Base-by-base conservation (phyloP, 2,888 invertebrate species). In the Cheilosia pagana region DNA sequence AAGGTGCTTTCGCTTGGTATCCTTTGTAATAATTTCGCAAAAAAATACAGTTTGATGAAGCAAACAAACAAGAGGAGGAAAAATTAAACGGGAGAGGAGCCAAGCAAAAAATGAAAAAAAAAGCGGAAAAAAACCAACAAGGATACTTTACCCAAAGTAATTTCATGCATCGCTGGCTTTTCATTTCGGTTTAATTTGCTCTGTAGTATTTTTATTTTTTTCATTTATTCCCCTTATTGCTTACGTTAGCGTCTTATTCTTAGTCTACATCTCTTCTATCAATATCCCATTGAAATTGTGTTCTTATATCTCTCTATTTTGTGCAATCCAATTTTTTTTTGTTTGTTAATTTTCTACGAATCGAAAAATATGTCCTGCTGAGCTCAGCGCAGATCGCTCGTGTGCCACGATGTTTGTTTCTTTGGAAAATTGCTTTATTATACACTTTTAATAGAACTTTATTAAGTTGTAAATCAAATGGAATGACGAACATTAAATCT, bases 101-200 rank as follows among this genome's bases (percentile, higher is more conserved):
- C 10, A 39, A 16, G 23, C 25, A 50, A 55, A 59, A 35, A 43
- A n/a, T n/a, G n/a, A 50, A 45, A 43, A 25, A 35, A 48, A 8
- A 28, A 28, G 28, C n/a, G n/a, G n/a, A n/a, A n/a, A n/a, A 65
- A n/a, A 45, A 16, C 43, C 23, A 50, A 50, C 65, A 52, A 65
- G 71, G 81, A 76, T 71, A 67, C 76, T 81, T 85, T 67, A 76
- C 71, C 63, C 55, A 74, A 89, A 89, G 89, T 89, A 89, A 89
- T 89, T 89, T 89, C 89, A 90, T 90, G 89, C 89, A 90, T 90
- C 89, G 89, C 89, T 89, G 89, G 88, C 87, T 90, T 89, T 90
- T 90, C 89, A 90, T 90, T 90, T 88, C 89, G 88, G 88, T 87
- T 89, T 89, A 90, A 90, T 90, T 89, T 89, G 90, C 89, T 88